Evolutionary conservation across 1,140 invertebrate species (phyloP).

Genomic region (Drosophila baimaii): DNA sequence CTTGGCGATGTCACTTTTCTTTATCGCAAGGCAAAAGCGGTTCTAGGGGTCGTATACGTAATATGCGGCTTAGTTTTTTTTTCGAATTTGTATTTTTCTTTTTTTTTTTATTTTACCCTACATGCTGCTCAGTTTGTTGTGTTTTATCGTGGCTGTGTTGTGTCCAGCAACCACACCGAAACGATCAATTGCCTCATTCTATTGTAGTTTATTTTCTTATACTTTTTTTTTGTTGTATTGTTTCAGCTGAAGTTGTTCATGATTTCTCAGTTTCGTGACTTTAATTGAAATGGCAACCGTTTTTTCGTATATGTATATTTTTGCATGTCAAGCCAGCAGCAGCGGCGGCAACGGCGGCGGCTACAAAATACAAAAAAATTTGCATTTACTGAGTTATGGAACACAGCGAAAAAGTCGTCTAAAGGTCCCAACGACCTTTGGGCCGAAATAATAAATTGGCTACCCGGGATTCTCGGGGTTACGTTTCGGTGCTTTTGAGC

Average conservation of each 20-base stretch:
- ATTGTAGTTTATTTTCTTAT: constrained; percentile 36
- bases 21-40: constrained; percentile 56
- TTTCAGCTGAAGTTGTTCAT: constrained; percentile 30
- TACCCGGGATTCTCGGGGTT: constrained; percentile 10
- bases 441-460: constrained; percentile 20
- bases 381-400: constrained; percentile 45
- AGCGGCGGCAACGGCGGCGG: no score
- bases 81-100: not conserved
- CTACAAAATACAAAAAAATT: constrained; percentile 18
- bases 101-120: constrained; percentile 14
- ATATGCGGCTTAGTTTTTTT: constrained; percentile 33
- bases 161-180: constrained; percentile 24
- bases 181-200: constrained; percentile 53
- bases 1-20: constrained; percentile 73
- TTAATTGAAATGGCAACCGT: constrained; percentile 55
- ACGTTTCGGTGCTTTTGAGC: constrained; percentile 30
- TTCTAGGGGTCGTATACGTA: constrained; percentile 65
- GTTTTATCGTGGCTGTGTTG: constrained; percentile 35
- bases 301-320: constrained; percentile 40
- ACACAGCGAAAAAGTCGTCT: not conserved
- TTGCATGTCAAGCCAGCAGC: constrained; percentile 30
- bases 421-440: constrained; percentile 40
- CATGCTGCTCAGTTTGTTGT: constrained; percentile 23
- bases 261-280: constrained; percentile 61
- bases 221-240: constrained; percentile 19